Percentiles rank a stretch among this genome's conserved stretches.
These are phyloP conservation scores for Eumeta japonica DNA, from an alignment of 1,140 invertebrate genomes.

Conservation along the genomic window DNA sequence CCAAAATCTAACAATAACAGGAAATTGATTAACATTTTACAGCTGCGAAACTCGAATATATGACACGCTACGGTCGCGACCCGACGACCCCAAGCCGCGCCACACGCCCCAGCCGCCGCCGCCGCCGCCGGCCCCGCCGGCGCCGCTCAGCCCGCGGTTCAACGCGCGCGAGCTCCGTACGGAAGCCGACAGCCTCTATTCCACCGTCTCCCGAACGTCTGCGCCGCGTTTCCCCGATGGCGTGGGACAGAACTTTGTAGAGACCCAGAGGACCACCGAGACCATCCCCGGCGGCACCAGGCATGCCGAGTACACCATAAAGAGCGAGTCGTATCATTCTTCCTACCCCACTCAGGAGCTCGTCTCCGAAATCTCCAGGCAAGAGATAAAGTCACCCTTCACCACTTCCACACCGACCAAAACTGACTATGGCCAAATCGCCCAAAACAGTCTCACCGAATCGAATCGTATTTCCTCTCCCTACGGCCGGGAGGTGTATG, in stretches of 20 bases:
- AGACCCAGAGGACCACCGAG: slow-evolving; percentile 44
- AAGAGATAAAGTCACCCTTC: slow-evolving; percentile 44
- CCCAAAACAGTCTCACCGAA: slow-evolving; percentile 2
- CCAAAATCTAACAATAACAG: background rate
- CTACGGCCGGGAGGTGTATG: slow-evolving; percentile 40
- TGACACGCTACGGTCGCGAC: slow-evolving; percentile 43
- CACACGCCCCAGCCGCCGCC: slow-evolving; percentile 7
- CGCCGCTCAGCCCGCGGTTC: slow-evolving; percentile 50
- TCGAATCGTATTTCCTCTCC: slow-evolving; percentile 38
- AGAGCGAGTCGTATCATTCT: slow-evolving; percentile 40
- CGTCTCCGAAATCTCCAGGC: slow-evolving; percentile 27
- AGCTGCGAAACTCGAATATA: slow-evolving; percentile 55
- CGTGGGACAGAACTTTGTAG: slow-evolving; percentile 38
- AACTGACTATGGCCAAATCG: slow-evolving; percentile 14
- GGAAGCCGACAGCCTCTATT: slow-evolving; percentile 37
- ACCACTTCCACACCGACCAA: slow-evolving; percentile 40
- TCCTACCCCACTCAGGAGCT: slow-evolving; percentile 35
- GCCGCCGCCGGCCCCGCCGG: slow-evolving; percentile 7
- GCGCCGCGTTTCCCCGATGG: slow-evolving; percentile 28
- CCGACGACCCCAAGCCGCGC: background rate
- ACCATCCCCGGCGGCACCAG: slow-evolving; percentile 41
- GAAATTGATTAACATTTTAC: slow-evolving; percentile 19
- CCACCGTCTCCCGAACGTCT: slow-evolving; percentile 32
- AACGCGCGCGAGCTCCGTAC: slow-evolving; percentile 53
- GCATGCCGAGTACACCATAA: slow-evolving; percentile 40